These are phyloP conservation scores for Mystacornis crossleyi DNA, from an alignment of 2,113 vertebrate genomes.

Conservation along the genomic window DNA sequence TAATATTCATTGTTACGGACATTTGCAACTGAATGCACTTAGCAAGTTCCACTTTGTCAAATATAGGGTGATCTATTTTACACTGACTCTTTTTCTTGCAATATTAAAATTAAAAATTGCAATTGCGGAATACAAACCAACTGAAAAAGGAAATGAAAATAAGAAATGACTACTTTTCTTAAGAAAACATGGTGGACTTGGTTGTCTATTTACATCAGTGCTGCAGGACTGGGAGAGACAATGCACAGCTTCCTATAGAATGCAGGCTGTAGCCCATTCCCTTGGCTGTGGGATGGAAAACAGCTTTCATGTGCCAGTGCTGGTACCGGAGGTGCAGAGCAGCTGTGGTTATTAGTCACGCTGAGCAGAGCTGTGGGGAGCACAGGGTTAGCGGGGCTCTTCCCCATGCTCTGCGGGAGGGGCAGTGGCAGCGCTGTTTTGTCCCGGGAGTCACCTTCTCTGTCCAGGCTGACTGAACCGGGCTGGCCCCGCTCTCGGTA, in stretches of 20 bases:
- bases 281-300: neutral
- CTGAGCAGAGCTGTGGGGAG: neutral
- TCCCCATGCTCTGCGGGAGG: rapidly evolving
- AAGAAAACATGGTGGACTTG: neutral
- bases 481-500: rapidly evolving
- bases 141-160: conserved; percentile 44
- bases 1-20: neutral
- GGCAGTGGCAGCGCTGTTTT: rapidly evolving
- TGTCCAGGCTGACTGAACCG: rapidly evolving
- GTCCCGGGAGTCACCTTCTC: neutral
- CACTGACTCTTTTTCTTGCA: conserved; percentile 1
- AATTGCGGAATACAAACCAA: conserved; percentile 35
- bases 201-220: neutral
- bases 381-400: neutral
- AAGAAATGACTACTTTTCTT: conserved; percentile 15
- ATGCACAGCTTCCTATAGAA: rapidly evolving
- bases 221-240: neutral
- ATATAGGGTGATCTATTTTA: neutral
- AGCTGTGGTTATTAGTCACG: rapidly evolving
- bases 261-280: neutral
- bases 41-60: neutral
- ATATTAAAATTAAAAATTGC: neutral
- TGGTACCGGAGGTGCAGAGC: neutral
- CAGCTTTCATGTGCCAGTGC: neutral
- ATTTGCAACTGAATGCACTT: neutral